phyloP scores from a whole-genome alignment of 2,888 invertebrate species.

The Crossocerus cetratus region DNA sequence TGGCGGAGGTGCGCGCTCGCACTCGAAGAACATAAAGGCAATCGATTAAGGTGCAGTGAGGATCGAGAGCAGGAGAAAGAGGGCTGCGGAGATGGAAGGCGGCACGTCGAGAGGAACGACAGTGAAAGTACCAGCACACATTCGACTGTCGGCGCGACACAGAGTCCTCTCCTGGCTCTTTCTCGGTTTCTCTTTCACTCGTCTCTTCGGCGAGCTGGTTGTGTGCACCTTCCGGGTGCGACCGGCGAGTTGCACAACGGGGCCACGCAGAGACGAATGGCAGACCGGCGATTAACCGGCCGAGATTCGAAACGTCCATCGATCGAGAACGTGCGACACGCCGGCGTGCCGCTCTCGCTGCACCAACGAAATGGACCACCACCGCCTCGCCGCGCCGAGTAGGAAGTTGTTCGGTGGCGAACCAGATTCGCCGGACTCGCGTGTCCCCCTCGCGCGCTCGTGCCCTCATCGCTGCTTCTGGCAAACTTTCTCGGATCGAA shows the following conservation, averaged over 20 bases:
- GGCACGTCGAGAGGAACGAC: slow-evolving; percentile 32
- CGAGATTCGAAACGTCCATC: slow-evolving; percentile 36
- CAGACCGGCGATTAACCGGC: slow-evolving; percentile 26
- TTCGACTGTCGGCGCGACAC: slow-evolving; percentile 26
- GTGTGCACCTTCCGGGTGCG: slow-evolving; percentile 55
- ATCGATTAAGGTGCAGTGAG: slow-evolving; percentile 19
- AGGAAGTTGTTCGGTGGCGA: slow-evolving; percentile 42
- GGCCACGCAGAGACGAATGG: slow-evolving; percentile 52
- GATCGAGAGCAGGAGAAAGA: neutral
- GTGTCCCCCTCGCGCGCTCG: slow-evolving; percentile 22
- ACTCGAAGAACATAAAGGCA: slow-evolving; percentile 6
- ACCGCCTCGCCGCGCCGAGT: slow-evolving; percentile 20
- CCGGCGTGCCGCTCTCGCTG: no score
- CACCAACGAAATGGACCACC: slow-evolving; percentile 19
- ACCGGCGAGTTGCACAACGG: slow-evolving; percentile 61
- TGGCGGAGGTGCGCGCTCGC: neutral
- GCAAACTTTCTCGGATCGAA: slow-evolving; percentile 49
- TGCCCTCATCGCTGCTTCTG: neutral
- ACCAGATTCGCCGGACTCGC: slow-evolving; percentile 41
- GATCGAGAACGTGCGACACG: slow-evolving; percentile 35
- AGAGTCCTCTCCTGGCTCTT: slow-evolving; percentile 17
- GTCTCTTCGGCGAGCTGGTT: no score
- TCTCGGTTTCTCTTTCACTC: no score
- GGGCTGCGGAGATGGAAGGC: slow-evolving; percentile 2
- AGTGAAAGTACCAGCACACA: slow-evolving; percentile 63